Base-by-base conservation (phyloP, 1,140 invertebrate species). In the Aphelenchoides besseyi region DNA sequence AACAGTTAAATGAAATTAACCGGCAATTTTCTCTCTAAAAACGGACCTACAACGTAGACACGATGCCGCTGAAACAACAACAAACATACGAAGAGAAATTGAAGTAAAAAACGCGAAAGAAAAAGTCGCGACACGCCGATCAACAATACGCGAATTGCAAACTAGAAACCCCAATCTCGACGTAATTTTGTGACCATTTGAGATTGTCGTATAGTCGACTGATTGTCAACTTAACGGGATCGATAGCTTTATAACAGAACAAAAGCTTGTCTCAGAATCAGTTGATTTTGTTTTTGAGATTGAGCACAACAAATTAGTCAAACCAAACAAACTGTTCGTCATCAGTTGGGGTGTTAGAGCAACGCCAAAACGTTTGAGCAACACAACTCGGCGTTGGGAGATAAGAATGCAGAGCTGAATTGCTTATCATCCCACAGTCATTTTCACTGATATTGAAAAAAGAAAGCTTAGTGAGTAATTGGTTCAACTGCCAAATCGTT, bases 291-390 rank as follows among this genome's bases (percentile, higher is more conserved):
- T n/a, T n/a, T n/a, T n/a, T n/a, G n/a, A n/a, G n/a, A n/a, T n/a
- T n/a, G n/a, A n/a, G n/a, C n/a, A n/a, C n/a, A n/a, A n/a, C n/a
- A n/a, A n/a, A n/a, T n/a, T n/a, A n/a, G n/a, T n/a, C n/a, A n/a
- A n/a, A n/a, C n/a, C n/a, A n/a, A n/a, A n/a, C n/a, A n/a, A n/a
- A n/a, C n/a, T n/a, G n/a, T n/a, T n/a, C n/a, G n/a, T n/a, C n/a
- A n/a, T n/a, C n/a, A n/a, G n/a, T n/a, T n/a, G n/a, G n/a, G n/a
- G n/a, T n/a, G n/a, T n/a, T n/a, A n/a, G n/a, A n/a, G n/a, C n/a
- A n/a, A n/a, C n/a, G n/a, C n/a, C n/a, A n/a, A n/a, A n/a, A 48
- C 41, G 41, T 16, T 48, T 48, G 41, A 48, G 41, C 41, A 48
- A 48, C 41, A 48, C 12, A 48, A 12, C 41, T 12, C 41, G 12